Evolutionary conservation across 2,888 invertebrate species (phyloP), one percentile per base, ranked within the genome.

Genomic region (Antheraea yamamai): DNA sequence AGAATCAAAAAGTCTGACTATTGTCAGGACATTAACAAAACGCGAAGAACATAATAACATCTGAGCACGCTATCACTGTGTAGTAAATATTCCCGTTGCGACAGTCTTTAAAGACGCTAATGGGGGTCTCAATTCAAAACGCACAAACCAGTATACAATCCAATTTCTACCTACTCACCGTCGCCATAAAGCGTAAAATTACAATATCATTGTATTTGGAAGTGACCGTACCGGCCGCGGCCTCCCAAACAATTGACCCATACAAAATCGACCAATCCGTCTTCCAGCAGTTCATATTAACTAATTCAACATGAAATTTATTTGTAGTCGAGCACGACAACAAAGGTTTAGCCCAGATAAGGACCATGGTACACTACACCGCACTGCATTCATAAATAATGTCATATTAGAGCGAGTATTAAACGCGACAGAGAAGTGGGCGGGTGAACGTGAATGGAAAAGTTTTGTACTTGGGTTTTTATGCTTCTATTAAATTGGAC

Each of bases 331-430:
- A 85, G 82, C 78, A 81, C 78, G 83, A 81, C 85, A 86, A 90
- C 89, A 91, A 90, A 84, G 87, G 83, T 84, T 83, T 81, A 85
- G 81, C 84, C 87, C 87, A 87, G 90, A 88, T 91, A 91, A 91
- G 90, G 90, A 86, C 83, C 85, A 79, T 81, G 84, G 83, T 83
- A 86, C 88, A 90, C 89, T 86, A 85, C 78, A 85, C 82, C n/a
- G 18, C 39, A 39, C 39, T n/a, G 70, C 70, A 78, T 85, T 85
- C 85, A 92, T 92, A 92, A 92, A 92, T 92, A 91, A 92, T 82
- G 88, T 91, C 92, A 89, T 88, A 90, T 92, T 91, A 92, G 89
- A 89, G 87, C 79, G 81, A 80, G 88, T 81, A 87, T 86, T 89
- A 87, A 87, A 81, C 80, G 80, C 76, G 58, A 78, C 76, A 74